Evolutionary conservation across 2,888 invertebrate species (phyloP), one percentile per base, ranked within the genome.

Genomic region (Hydropsyche betteni): DNA sequence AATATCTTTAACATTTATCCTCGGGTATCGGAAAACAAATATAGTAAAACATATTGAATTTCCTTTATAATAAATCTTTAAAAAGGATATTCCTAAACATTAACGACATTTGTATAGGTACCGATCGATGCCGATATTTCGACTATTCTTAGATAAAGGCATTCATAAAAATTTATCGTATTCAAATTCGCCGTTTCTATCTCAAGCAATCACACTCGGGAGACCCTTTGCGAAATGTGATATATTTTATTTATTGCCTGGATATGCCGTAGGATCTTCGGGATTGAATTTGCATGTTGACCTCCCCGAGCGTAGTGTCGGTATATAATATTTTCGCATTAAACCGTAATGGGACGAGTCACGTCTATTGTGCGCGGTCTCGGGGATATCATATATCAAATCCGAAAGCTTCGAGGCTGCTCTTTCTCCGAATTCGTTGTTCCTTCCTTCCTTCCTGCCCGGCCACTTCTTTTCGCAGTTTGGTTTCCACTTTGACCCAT

Each of bases 351-450:
- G 36, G 64, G 64, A 64, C 36, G 64, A 64, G 36, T 34, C 36
- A n/a, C 34, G 36, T 64, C 64, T n/a, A 64, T 64, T 64, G 64
- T 64, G 64, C 34, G 64, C 64, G n/a, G 36, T 8, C 64, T 33
- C 64, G 64, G 34, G 64, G 64, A 34, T 64, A 64, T 64, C 64
- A 36, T 64, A 64, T 64, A 64, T 64, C 64, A 64, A 64, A 64
- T 64, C 64, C 64, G 34, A 64, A 64, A 64, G 64, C 64, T 64
- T 36, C 36, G 34, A 24, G 24, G 24, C 24, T 24, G 1, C 24
- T 24, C 24, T 24, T 2, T 24, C 24, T 50, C 55, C 61, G 73
- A 61, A 36, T 50, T 50, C 73, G 44, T 34, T 14, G 14, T 24
- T 53, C 38, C 50, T 33, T 44, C 53, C 36, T 52, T 24, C 70